These are phyloP conservation scores for Lasioglossum vierecki DNA, from an alignment of 2,888 invertebrate genomes.

Conservation along the genomic window DNA sequence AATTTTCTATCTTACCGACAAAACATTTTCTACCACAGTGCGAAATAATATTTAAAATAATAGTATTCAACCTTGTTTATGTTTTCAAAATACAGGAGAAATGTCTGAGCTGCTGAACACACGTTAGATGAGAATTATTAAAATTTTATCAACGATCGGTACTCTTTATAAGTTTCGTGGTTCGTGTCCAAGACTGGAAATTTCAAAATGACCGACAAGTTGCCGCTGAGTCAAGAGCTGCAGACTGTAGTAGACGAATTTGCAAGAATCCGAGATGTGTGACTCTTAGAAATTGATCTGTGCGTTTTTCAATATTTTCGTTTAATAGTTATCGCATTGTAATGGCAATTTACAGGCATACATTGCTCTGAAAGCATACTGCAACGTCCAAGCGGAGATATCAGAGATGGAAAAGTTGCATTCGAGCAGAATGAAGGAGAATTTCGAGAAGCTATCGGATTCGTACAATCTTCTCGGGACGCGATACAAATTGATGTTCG, in stretches of 20 bases:
- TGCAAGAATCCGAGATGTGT: constrained; percentile 33
- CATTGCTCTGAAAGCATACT: constrained; percentile 32
- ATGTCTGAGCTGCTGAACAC: background rate
- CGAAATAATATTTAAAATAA: too few relatives aligned
- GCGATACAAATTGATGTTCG: constrained; percentile 7
- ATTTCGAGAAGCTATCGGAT: constrained; percentile 26
- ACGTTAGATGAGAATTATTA: too few relatives aligned
- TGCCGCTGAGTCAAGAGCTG: constrained; percentile 9
- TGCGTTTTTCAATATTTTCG: background rate
- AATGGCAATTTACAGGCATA: constrained; percentile 29
- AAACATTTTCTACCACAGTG: too few relatives aligned
- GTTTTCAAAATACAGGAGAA: background rate
- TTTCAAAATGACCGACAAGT: constrained; percentile 28
- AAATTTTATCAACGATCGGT: background rate
- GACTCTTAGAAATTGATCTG: background rate
- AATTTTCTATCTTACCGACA: too few relatives aligned
- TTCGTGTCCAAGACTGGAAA: background rate
- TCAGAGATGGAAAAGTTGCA: constrained; percentile 30
- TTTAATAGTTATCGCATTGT: background rate
- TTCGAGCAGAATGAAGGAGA: background rate
- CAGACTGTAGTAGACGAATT: constrained; percentile 42
- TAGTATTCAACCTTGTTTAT: too few relatives aligned
- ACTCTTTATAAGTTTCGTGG: background rate
- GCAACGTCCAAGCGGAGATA: constrained; percentile 20
- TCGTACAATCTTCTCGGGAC: constrained; percentile 17